Percentiles rank a stretch among this genome's conserved stretches.
Conservation (phyloP, 2,113 vertebrate genomes). For the Pterophyllum scalare region DNA sequence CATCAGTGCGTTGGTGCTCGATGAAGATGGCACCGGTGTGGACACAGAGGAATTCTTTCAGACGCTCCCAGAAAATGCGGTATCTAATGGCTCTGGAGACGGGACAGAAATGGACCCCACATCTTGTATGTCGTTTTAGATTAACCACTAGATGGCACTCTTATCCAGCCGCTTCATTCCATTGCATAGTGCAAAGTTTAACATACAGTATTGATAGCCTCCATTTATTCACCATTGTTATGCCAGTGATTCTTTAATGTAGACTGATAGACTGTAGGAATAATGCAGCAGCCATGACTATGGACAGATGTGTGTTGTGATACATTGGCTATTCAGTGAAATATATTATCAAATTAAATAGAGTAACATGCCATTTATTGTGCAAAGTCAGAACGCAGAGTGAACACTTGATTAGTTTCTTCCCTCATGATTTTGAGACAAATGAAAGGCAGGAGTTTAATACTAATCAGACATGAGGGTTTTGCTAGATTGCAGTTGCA, state of each 20-base stretch:
- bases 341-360: constrained; percentile 26
- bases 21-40: constrained; percentile 91
- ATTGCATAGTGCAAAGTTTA: not conserved
- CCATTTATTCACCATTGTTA: not conserved
- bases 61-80: constrained; percentile 82
- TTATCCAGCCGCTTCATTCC: not conserved
- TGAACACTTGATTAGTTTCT: constrained; percentile 28
- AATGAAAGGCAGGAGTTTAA: constrained; percentile 14
- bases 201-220: not conserved
- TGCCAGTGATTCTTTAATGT: constrained; percentile 3
- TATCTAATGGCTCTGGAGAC: constrained; percentile 88
- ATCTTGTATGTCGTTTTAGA: constrained; percentile 59
- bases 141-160: constrained; percentile 47
- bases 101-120: constrained; percentile 86
- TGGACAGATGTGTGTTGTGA: not conserved
- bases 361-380: constrained; percentile 11
- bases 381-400: not conserved
- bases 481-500: constrained; percentile 27
- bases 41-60: constrained; percentile 92
- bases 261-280: not conserved
- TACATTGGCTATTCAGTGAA: not conserved
- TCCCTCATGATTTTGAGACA: not conserved
- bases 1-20: constrained; percentile 84
- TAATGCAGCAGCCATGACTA: constrained; percentile 11
- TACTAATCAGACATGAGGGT: constrained; percentile 25